Base-by-base conservation (phyloP, 2,888 invertebrate genomes). In the Polydesmus complanatus region DNA sequence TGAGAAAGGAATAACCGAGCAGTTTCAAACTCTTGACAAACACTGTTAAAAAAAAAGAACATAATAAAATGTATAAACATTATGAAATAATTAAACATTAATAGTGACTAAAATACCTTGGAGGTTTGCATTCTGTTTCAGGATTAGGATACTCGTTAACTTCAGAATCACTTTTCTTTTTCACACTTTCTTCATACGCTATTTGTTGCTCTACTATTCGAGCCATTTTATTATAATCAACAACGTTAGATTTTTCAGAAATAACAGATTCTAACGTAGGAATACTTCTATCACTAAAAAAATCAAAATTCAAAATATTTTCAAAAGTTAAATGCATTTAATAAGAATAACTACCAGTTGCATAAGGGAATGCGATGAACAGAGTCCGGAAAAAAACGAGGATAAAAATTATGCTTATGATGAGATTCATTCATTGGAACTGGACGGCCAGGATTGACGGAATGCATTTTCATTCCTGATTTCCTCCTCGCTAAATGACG, bases 1-100 rank as follows among this genome's bases (percentile, higher is more conserved):
- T 97, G 94, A 2, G 95, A 93, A 21, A 98, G 78, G 73, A 98
- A 93, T 26, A 97, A 78, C 56, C 97, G 80, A 1, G 96, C 91
- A 0, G 96, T 94, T 76, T 96, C 94, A 72, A 95, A 96, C 72
- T 94, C 93, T 61, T 90, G 86, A 67, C 88, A 88, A 27, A 67
- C 60, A 53, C 68, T 68, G 27, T 18, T 56, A 21, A 65, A 66
- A 47, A 51, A 54, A 57, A 26, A 27, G 18, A 54, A 27, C 26
- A 47, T 21, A 27, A 11, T 8, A 52, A 27, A 11, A 37, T 22
- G 23, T 37, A 37, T 37, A 8, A 37, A 37, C 14, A 48, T 37
- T 21, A 21, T 2, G 1, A 25, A 51, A 26, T 19, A 27, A 2
- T n/a, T 27, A 11, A 50, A 49, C 21, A 21, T 26, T n/a, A 14